Conservation (phyloP, 2,113 vertebrate genomes). For the Plestiodon gilberti region DNA sequence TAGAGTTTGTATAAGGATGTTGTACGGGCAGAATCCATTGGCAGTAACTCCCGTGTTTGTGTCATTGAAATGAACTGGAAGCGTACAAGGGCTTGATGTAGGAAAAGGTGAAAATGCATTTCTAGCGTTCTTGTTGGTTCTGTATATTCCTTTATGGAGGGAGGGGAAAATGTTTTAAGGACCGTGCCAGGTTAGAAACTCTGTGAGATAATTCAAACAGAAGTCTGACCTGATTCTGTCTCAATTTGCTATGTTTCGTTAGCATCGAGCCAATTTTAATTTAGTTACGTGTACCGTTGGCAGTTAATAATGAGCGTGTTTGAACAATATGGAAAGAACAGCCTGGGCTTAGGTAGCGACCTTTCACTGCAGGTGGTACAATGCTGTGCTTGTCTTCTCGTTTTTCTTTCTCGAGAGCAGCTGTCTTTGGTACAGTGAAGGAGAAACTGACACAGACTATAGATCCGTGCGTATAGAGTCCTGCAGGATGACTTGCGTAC, state of each 20-base stretch:
- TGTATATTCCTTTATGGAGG: background rate
- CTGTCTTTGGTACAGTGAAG: constrained; percentile 53
- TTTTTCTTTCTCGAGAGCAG: constrained; percentile 53
- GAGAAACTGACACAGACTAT: constrained; percentile 56
- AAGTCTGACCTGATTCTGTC: constrained; percentile 63
- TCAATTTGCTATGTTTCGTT: constrained; percentile 70
- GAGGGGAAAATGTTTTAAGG: constrained; percentile 1
- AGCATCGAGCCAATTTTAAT: constrained; percentile 72
- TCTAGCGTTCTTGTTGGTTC: background rate
- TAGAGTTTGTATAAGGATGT: background rate
- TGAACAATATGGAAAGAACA: constrained; percentile 64
- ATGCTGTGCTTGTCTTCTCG: constrained; percentile 50
- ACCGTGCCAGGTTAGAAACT: constrained; percentile 57
- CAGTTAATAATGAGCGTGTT: constrained; percentile 65
- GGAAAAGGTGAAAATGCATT: background rate
- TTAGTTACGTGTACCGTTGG: constrained; percentile 61
- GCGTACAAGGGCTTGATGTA: background rate
- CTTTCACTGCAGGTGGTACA: constrained; percentile 64
- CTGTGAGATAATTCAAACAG: constrained; percentile 55
- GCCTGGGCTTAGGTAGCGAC: constrained; percentile 61
- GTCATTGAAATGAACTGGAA: background rate
- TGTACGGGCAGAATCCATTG: background rate
- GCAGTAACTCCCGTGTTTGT: background rate
- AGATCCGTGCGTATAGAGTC: background rate
- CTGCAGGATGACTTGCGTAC: background rate